phyloP scores from a whole-genome alignment of 1,140 invertebrate genomes.

The Ephestia elutella region DNA sequence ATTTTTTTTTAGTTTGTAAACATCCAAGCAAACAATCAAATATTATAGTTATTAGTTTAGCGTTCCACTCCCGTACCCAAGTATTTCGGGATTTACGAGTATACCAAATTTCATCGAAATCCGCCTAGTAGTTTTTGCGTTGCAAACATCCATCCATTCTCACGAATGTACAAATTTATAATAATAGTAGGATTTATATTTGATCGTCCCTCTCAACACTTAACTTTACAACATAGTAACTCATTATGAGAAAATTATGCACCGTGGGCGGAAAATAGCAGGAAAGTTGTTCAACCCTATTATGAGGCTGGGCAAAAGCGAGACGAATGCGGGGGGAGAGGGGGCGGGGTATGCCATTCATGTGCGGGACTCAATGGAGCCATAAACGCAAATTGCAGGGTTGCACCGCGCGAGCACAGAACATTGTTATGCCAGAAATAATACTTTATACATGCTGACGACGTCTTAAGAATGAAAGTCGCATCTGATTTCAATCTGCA shows the following conservation, averaged over 20 bases:
- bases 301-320: slow-evolving; percentile 10
- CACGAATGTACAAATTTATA: no score
- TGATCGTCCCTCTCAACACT: neutral
- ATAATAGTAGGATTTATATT: neutral
- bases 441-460: neutral
- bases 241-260: slow-evolving; percentile 17
- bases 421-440: neutral
- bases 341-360: slow-evolving; percentile 23
- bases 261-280: slow-evolving; percentile 22
- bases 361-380: slow-evolving; percentile 21
- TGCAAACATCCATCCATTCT: no score
- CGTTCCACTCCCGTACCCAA: no score
- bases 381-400: slow-evolving; percentile 31
- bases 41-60: no score
- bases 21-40: no score
- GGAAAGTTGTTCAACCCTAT: slow-evolving; percentile 17
- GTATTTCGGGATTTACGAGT: no score
- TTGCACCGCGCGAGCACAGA: slow-evolving; percentile 8
- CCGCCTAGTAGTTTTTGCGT: no score
- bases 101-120: no score
- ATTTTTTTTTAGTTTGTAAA: no score
- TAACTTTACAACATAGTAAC: neutral
- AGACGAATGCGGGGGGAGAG: slow-evolving; percentile 4
- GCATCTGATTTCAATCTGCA: no score
- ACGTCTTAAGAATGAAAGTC: no score